Conservation (phyloP, 2,113 vertebrate species). For the Amia ocellicauda region DNA sequence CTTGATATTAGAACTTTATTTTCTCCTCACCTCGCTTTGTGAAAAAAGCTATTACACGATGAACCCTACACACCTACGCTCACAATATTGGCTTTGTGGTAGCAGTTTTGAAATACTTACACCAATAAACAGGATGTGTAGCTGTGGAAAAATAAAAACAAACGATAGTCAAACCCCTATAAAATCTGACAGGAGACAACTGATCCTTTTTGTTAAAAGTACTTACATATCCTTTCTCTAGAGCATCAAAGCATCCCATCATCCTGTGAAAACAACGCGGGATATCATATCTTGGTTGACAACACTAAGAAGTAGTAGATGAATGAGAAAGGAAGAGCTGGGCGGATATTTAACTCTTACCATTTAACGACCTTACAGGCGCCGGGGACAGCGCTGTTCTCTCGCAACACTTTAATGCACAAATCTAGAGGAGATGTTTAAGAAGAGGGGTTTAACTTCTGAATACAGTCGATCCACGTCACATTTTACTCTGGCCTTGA, state of each 20-base stretch:
- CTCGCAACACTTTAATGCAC: constrained; percentile 83
- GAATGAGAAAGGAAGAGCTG: no score
- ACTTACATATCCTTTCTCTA: constrained; percentile 94
- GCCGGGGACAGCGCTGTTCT: constrained; percentile 77
- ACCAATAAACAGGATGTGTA: constrained; percentile 69
- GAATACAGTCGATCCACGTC: constrained; percentile 26
- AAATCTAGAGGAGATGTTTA: constrained; percentile 64
- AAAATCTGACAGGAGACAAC: no score
- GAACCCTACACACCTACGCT: no score
- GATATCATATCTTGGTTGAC: no score
- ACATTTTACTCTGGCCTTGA: constrained; percentile 18
- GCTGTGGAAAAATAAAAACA: constrained; percentile 44
- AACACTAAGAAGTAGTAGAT: no score
- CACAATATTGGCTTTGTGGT: no score
- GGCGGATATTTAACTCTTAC: constrained; percentile 49
- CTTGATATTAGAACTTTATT: no score
- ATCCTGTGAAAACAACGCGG: constrained; percentile 68
- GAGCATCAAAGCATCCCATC: constrained; percentile 90
- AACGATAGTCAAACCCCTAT: no score
- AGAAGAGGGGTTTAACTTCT: background rate
- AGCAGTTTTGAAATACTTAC: constrained; percentile 50
- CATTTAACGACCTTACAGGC: constrained; percentile 87
- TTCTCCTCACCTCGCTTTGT: no score
- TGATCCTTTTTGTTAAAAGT: constrained; percentile 10
- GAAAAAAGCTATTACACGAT: no score